Base-by-base conservation (phyloP, 2,888 invertebrate genomes). In the Gasteruption jaculator region DNA sequence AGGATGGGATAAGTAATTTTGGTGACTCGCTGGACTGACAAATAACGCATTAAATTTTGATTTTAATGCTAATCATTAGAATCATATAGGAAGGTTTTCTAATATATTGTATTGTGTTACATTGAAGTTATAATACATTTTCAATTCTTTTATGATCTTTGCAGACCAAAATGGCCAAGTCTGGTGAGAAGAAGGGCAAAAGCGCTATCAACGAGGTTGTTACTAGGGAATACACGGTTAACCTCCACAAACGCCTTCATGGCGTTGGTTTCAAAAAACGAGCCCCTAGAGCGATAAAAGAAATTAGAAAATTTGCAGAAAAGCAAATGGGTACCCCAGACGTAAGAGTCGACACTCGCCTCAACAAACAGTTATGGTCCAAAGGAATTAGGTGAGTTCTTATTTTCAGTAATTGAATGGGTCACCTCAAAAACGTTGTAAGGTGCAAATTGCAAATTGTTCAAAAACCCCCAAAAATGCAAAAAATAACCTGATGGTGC, bases 251-350 rank as follows among this genome's bases (percentile, higher is more conserved):
- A 75, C 82, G 95, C 62, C 85, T 99, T 58, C 93, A 96, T 78
- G 94, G 95, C 58, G 87, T 99, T 60, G 94, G 96, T 38, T 95
- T 96, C 75, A 99, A 99, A 76, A 91, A 86, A 74, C 84, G 96
- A 58, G 99, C 99, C 42, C 97, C 97, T 31, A 81, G 99, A 63
- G 97, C 99, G 30, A 91, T 99, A 63, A 96, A 94, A 70, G 97
- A 94, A 76, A 90, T 97, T 61, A 79, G 91, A 43, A 94, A 91
- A 74, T 99, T 99, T 71, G 97, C 97, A 19, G 86, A 89, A 68
- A 88, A 89, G 75, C 94, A 95, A 76, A 99, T 99, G 97, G 95
- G 96, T 57, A 99, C 99, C 48, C 87, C 86, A 43, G 99, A 99
- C 79, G 96, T 99, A 34, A 82, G 99, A 71, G 88, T 99, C 61